Percentiles rank a stretch among this genome's conserved stretches.
Conservation (phyloP, 1,140 invertebrate genomes). For the Lethocerus indicus region DNA sequence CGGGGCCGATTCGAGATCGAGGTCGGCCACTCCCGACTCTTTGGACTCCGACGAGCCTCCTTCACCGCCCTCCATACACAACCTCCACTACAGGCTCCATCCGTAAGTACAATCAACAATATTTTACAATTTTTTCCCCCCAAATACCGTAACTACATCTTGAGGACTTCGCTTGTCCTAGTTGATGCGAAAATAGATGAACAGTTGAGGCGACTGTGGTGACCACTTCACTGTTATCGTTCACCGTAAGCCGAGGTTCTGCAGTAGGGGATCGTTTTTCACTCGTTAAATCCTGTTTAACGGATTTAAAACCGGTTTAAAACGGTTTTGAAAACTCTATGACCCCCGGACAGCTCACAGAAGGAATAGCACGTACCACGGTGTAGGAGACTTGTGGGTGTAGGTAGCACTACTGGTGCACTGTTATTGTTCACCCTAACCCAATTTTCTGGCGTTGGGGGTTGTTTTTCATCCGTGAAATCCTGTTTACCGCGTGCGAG, state of each 20-base stretch:
- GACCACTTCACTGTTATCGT: not conserved
- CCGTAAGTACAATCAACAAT: not conserved
- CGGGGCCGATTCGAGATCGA: constrained; percentile 55
- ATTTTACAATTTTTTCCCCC: not conserved
- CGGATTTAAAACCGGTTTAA: too few relatives aligned
- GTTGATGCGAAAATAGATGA: not conserved
- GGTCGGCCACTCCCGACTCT: constrained; percentile 75
- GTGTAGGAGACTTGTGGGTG: too few relatives aligned
- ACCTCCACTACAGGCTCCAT: not conserved
- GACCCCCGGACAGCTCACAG: too few relatives aligned
- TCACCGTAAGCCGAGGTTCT: not conserved
- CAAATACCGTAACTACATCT: not conserved
- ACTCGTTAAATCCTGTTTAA: too few relatives aligned
- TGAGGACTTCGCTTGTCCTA: not conserved
- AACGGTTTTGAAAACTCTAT: too few relatives aligned
- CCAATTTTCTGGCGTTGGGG: too few relatives aligned
- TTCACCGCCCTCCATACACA: constrained; percentile 19
- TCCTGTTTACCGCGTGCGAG: too few relatives aligned
- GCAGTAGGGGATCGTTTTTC: too few relatives aligned
- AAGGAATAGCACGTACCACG: too few relatives aligned
- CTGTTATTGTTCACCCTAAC: too few relatives aligned
- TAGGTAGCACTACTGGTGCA: too few relatives aligned
- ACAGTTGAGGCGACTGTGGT: not conserved
- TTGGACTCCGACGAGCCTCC: constrained; percentile 45
- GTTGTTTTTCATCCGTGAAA: too few relatives aligned